A percentile compares a stretch with the other conserved stretches of the same genome.
Conservation (phyloP, 1,140 invertebrate genomes). For the Microplitis demolitor region DNA sequence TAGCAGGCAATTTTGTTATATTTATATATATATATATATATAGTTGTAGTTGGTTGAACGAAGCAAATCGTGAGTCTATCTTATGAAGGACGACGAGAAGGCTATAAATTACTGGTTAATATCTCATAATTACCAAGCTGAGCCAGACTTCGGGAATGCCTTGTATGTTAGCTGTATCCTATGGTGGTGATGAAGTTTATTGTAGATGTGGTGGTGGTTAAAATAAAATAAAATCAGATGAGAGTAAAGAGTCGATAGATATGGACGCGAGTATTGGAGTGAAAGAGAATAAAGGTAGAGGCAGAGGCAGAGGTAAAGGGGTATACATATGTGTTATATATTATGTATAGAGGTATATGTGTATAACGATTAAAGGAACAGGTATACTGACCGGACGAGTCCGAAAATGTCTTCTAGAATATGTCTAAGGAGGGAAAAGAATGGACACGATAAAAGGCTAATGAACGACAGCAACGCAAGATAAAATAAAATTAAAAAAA, state of each 20-base stretch:
- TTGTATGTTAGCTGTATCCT: conserved; percentile 7
- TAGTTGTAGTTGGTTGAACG: conserved; percentile 7
- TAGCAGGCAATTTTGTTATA: no score
- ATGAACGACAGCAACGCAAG: no score
- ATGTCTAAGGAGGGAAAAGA: background rate
- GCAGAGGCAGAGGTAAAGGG: background rate
- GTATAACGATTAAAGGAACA: background rate
- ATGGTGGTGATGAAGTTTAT: no score
- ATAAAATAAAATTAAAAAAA: no score
- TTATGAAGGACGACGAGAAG: conserved; percentile 41
- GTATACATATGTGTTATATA: background rate
- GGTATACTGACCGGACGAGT: background rate
- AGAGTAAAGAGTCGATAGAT: background rate
- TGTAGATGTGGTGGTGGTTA: background rate
- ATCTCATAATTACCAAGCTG: conserved; percentile 50
- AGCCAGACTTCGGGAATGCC: conserved; percentile 44
- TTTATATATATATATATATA: background rate
- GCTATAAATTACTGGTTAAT: conserved; percentile 53
- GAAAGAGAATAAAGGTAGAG: background rate
- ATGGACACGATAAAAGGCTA: no score
- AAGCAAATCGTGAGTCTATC: conserved; percentile 31
- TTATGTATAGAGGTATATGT: background rate
- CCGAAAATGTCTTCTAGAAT: conserved; percentile 1
- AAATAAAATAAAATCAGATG: background rate
- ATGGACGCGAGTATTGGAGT: background rate